Conservation (phyloP, 2,797 vertebrate genomes). For the Pelodytes ibericus region DNA sequence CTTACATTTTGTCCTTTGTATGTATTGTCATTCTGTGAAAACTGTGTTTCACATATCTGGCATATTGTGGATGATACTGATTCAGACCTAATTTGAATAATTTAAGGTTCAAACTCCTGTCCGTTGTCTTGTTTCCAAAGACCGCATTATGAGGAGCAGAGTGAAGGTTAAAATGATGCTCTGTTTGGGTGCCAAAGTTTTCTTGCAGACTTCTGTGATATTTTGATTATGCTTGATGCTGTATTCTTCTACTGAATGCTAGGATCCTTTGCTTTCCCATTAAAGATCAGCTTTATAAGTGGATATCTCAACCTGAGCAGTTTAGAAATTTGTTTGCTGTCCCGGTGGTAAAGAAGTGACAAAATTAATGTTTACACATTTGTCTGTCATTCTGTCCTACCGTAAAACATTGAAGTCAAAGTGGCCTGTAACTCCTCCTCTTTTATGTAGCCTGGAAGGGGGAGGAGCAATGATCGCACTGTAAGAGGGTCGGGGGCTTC, state of each 20-base stretch:
- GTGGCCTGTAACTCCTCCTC: no score
- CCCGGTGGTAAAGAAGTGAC: no score
- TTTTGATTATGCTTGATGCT: conserved; percentile 62
- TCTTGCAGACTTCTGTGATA: conserved; percentile 56
- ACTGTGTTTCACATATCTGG: conserved; percentile 39
- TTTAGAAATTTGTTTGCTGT: neutral
- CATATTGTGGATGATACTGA: conserved; percentile 54
- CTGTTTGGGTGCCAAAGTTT: conserved; percentile 54
- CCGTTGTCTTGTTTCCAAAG: conserved; percentile 72
- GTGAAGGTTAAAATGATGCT: conserved; percentile 68
- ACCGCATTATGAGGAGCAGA: conserved; percentile 60
- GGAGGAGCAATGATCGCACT: no score
- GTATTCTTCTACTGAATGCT: neutral
- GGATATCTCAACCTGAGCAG: neutral
- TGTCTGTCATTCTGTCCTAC: no score
- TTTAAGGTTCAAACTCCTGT: conserved; percentile 62
- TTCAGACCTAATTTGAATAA: conserved; percentile 62
- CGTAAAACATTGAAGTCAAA: no score
- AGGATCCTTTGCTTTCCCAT: neutral
- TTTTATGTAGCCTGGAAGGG: no score
- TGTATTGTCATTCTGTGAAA: conserved; percentile 12
- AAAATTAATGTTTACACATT: no score
- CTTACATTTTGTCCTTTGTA: conserved; percentile 28
- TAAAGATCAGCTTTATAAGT: conserved; percentile 56
- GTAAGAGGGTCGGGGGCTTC: no score